Evolutionary conservation across 2,113 vertebrate species (phyloP).

Genomic region (Halcyon malimbica): DNA sequence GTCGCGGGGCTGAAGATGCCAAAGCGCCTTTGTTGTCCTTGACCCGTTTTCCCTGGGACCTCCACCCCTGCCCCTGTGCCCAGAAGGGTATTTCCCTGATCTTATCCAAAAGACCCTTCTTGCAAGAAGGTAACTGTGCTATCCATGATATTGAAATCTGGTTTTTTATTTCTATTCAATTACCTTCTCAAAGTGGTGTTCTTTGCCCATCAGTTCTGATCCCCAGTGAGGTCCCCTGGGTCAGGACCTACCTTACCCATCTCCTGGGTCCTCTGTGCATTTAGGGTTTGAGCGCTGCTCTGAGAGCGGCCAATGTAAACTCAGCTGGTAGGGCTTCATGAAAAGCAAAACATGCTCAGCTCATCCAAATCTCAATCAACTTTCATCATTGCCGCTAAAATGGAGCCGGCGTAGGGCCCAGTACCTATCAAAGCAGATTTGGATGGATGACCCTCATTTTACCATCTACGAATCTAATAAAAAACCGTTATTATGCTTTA

Average conservation of each 20-base stretch:
- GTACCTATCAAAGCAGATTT: background rate
- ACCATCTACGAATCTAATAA: background rate
- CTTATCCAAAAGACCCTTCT: background rate
- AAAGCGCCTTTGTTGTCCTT: background rate
- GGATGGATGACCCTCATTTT: conserved; percentile 35
- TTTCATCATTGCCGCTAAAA: background rate
- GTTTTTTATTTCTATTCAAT: background rate
- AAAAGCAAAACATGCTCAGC: background rate
- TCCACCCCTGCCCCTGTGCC: fast-evolving
- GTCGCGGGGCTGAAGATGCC: fast-evolving
- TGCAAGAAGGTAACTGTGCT: background rate
- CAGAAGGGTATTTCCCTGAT: background rate
- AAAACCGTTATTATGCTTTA: background rate
- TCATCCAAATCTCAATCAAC: background rate
- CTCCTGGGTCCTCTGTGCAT: background rate
- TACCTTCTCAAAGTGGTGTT: fast-evolving
- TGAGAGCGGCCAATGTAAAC: background rate
- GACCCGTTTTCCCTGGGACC: background rate
- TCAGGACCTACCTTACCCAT: background rate
- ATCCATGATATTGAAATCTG: background rate
- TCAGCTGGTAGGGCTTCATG: background rate
- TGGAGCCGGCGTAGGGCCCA: background rate
- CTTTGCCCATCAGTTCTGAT: background rate
- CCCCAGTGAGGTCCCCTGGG: fast-evolving
- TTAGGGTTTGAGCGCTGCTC: background rate